phyloP scores from a whole-genome alignment of 2,797 vertebrate genomes.

The Agapornis canus region DNA sequence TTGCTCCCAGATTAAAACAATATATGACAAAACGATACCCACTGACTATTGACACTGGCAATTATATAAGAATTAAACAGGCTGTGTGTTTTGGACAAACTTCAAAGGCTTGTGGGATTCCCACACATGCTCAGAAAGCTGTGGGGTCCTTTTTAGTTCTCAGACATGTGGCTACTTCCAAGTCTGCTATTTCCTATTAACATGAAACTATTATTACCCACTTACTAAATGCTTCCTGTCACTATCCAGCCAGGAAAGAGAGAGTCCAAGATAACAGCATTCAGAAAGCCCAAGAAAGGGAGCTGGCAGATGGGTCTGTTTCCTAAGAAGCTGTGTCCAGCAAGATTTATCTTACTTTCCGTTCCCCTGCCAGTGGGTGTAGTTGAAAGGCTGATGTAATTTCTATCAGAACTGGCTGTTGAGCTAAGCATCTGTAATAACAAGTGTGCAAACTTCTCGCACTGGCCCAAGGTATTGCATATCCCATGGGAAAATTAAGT shows the following conservation, averaged over 20 bases:
- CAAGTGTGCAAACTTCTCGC: background rate
- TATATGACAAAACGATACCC: conserved; percentile 31
- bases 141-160: conserved; percentile 43
- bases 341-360: conserved; percentile 13
- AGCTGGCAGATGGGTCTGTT: background rate
- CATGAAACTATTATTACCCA: conserved; percentile 50
- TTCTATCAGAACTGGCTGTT: background rate
- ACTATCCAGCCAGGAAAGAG: conserved; percentile 40
- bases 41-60: conserved; percentile 39
- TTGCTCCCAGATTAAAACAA: conserved; percentile 66
- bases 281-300: background rate
- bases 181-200: conserved; percentile 41
- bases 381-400: conserved; percentile 24
- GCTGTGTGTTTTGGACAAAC: conserved; percentile 43
- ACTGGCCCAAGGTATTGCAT: background rate
- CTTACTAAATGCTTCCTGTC: conserved; percentile 56
- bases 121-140: conserved; percentile 61
- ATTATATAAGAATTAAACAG: conserved; percentile 47
- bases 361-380: background rate
- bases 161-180: conserved; percentile 32
- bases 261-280: conserved; percentile 2
- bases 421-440: conserved; percentile 30
- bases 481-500: background rate
- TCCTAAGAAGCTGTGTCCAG: background rate
- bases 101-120: conserved; percentile 63